These are phyloP conservation scores for Drosophila chauvacae DNA, from an alignment of 1,140 invertebrate genomes.

Conservation along the genomic window DNA sequence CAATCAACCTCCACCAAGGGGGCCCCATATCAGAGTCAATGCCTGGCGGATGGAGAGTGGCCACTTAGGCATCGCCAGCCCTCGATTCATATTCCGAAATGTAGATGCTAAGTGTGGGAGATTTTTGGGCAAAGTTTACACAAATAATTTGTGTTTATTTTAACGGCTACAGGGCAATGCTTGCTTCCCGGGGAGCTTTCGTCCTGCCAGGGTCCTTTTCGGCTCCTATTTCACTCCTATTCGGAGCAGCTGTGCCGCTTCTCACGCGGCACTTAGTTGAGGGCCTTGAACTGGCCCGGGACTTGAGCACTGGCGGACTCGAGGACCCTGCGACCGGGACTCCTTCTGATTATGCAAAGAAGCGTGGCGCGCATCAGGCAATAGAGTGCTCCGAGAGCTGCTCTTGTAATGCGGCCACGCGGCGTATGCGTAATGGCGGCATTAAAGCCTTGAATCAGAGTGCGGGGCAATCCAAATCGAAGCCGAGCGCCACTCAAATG, in stretches of 20 bases:
- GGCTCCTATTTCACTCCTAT: slow-evolving; percentile 30
- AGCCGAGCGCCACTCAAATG: slow-evolving; percentile 24
- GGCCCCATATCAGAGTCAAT: slow-evolving; percentile 56
- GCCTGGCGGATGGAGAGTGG: slow-evolving; percentile 8
- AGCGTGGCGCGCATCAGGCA: slow-evolving; percentile 62
- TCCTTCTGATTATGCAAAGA: slow-evolving; percentile 74
- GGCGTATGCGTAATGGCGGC: slow-evolving; percentile 62
- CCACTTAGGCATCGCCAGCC: slow-evolving; percentile 65
- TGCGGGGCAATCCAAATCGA: slow-evolving; percentile 6
- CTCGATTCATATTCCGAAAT: slow-evolving; percentile 43
- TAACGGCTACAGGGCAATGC: slow-evolving; percentile 66
- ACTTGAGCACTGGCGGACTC: slow-evolving; percentile 12
- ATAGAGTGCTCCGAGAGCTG: slow-evolving; percentile 51
- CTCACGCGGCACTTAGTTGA: slow-evolving; percentile 74
- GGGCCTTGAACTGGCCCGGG: slow-evolving; percentile 9
- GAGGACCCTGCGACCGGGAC: slow-evolving; percentile 26
- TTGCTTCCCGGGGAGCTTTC: slow-evolving; percentile 11
- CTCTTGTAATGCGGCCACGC: slow-evolving; percentile 46
- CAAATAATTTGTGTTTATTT: slow-evolving; percentile 83
- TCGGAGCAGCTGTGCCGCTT: slow-evolving; percentile 53
- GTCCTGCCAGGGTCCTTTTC: slow-evolving; percentile 24
- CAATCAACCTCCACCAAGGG: slow-evolving; percentile 58
- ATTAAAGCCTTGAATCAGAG: slow-evolving; percentile 63
- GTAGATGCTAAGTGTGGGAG: slow-evolving; percentile 23
- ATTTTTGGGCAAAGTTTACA: slow-evolving; percentile 74